Evolutionary conservation across 2,797 vertebrate species (phyloP), one percentile per base, ranked within the genome.

Genomic region (Thaleichthys pacificus): DNA sequence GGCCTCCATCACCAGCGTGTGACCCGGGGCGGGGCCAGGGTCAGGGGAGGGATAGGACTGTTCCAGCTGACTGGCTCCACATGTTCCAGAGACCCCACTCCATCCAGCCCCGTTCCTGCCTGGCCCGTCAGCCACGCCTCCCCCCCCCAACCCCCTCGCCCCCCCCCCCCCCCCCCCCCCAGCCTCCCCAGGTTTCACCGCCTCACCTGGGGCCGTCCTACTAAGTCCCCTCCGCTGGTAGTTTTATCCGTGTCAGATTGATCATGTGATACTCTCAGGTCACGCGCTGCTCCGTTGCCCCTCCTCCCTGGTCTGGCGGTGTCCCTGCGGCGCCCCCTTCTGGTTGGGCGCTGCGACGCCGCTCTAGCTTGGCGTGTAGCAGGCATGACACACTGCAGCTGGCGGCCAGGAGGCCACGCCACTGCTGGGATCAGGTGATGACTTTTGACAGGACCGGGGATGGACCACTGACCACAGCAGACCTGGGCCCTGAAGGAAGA

Each of bases 1-100:
- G 92, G 97, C 98, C 92, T 99, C 98, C 92, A 97, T 99, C 92
- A 99, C 98, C 92, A 99, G 98, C 89, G 98, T 99, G 95, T 99
- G 96, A 99, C 77, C 69, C 66, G 68, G 68, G 79, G 51, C 57
- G 65, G 66, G 74, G 57, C 38, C 35, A 42, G 64, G 65, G 74
- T 58, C 63, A 63, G 49, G 70, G 72, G 66, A 67, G 26, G 66
- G 22, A 28, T 19, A 30, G 66, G 49, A 56, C 66, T 67, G 66
- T 67, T 67, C 19, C 42, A 67, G 66, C 47, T n/a, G 19, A 56
- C 51, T 56, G 51, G 51, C 51, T 56, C 51, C 51, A 56, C 9
- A 19, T 56, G 51, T 56, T 56, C 51, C 19, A 56, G 51, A 56
- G 15, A 17, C 42, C 51, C 19, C 17, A 56, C 51, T 56, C 51